Base-by-base conservation (phyloP, 2,888 invertebrate species). In the Acrocera orbiculus region DNA sequence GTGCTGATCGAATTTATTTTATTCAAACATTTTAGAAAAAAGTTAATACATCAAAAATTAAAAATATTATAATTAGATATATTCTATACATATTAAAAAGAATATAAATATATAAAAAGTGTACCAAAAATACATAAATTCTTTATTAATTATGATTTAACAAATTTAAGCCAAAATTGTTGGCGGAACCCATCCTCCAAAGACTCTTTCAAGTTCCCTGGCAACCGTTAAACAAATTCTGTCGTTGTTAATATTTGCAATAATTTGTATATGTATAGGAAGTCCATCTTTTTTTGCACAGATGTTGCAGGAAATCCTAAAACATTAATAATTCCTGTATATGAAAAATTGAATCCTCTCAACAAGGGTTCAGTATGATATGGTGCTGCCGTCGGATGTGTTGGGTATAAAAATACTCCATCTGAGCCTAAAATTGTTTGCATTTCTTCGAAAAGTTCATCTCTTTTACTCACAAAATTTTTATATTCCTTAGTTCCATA, bases 131-230 rank as follows among this genome's bases (percentile, higher is more conserved):
- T 10, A 5, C 8, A 22, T 22, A 8, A 22, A 22, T 22, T 10
- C 8, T 19, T 30, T n/a, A n/a, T 27, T 15, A 20, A 15, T 27
- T 27, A n/a, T 22, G 22, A 24, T 24, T 28, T 34, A 16, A 26
- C 14, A 13, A 27, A 27, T 20, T 37, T 38, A 42, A 4, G 38
- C 40, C 13, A 16, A 27, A 23, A 41, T 38, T 34, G 35, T 31
- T 7, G 80, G 80, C 43, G 76, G 70, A 17, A 70, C 66, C 92
- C 92, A 92, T 10, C 93, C 93, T 15, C 89, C 90, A 51, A 92
- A 90, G 3, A 74, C 79, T 47, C 73, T 73, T 50, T 90, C 87
- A 34, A 95, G 57, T 53, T 89, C 87, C 48, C 74, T 69, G 4
- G 93, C 93, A 2, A 92, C 76, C 5, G 89, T 85, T 32, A 96